Evolutionary conservation across 2,888 invertebrate species (phyloP), one percentile per base, ranked within the genome.

Genomic region (Pristionchus entomophagus): DNA sequence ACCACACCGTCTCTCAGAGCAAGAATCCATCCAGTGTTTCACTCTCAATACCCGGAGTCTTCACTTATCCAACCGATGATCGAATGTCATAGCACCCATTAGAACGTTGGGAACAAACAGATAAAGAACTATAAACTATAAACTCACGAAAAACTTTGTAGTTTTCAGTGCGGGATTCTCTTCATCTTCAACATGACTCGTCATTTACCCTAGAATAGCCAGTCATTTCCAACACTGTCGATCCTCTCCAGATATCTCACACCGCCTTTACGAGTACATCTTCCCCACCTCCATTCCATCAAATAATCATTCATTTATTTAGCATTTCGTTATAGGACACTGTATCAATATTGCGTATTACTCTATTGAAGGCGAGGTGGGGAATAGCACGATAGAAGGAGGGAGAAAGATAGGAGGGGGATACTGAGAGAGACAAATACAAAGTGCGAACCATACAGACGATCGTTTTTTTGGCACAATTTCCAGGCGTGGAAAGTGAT

Each of bases 261-360:
- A 80, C 32, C 80, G 53, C 14, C 80, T 6, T 49, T 22, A 49
- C 80, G 53, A 51, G 35, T 41, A 29, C 3, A 10, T 26, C 17
- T 45, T 45, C 19, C n/a, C 73, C 22, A 12, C 22, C 45, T 17
- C n/a, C 49, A 51, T 49, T 19, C n/a, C 78, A 29, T 6, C 6
- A 8, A 32, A 80, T 80, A 80, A 51, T 80, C 73, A 38, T 41
- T 73, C 41, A 14, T 73, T 73, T 73, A 73, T 73, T 73, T 73
- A 73, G 73, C 73, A 45, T 41, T 73, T 73, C 19, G 26, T n/a
- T 8, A 73, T 73, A 45, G 41, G 22, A 73, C 41, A 73, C 73
- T 26, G 73, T 73, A 45, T 73, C 41, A 73, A 73, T 73, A 73
- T 73, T 35, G 65, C 73, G 73, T 73, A 38, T 41, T 41, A 73